Base-by-base conservation (phyloP, 2,888 invertebrate genomes). In the Microctonus hyperodae region DNA sequence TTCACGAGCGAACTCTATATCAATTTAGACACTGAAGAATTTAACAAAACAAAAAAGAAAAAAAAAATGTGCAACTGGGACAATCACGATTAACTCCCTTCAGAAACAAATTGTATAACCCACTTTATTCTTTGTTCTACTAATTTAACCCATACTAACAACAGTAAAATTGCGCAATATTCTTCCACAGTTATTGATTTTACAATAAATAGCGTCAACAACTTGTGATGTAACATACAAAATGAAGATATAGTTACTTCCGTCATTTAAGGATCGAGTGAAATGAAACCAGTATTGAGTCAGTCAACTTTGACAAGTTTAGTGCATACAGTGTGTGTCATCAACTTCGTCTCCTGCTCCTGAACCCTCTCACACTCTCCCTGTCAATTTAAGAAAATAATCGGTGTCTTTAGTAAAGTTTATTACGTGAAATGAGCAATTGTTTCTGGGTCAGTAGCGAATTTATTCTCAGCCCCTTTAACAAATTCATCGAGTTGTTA, bases 41-140 rank as follows among this genome's bases (percentile, higher is more conserved):
- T 16, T 44, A 44, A 7, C 10, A 10, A 35, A 35, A 35, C 1
- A 1, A 44, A 44, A 44, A 16, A 37, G 37, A 35, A 35, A 44
- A 44, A 44, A 16, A 16, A 7, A n/a, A 2, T 4, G 60, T 50
- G 33, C 33, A 60, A 60, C 50, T 60, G 28, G 50, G 33, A 33
- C 48, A 50, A 60, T 50, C 31, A 48, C 28, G 25, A 60, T 60
- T 50, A 50, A 16, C 16, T 44, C 44, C 16, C 22, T 33, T 22
- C 7, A 50, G 20, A 7, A 62, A 53, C 37, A 53, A 62, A 31
- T 62, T 62, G 37, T 23, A 53, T 62, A 62, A 62, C 28, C 22
- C 50, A 60, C 60, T 60, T 60, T 50, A 44, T 60, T 60, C 50
- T 50, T 50, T 50, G 31, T 20, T 22, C 50, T 50, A 62, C 61